A percentile compares a stretch with the other conserved stretches of the same genome.
Evolutionary conservation across 1,140 invertebrate genomes (phyloP).

Genomic region (Bactericera cockerelli): DNA sequence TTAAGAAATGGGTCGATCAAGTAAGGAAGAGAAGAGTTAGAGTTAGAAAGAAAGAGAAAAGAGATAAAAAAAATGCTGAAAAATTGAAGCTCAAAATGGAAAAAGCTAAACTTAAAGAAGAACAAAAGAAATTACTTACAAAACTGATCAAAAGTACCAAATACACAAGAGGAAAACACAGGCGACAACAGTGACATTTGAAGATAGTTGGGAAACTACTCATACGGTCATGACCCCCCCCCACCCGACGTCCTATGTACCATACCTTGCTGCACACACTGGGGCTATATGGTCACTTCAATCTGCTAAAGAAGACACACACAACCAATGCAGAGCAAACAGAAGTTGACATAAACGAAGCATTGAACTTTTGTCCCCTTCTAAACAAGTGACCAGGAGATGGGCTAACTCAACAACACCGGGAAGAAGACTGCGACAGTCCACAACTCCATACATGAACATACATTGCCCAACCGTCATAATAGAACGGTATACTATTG

Average conservation of each 20-base stretch:
- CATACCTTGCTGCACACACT: not conserved
- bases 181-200: not conserved
- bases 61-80: not conserved
- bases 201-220: conserved; percentile 4
- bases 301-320: not conserved
- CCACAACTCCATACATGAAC: not conserved
- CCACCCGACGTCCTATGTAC: not conserved
- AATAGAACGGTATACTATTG: conserved; percentile 5
- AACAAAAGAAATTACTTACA: not conserved
- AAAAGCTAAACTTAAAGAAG: not conserved
- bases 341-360: not conserved
- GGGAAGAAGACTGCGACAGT: not conserved
- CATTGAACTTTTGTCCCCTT: not conserved
- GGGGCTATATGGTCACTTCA: not conserved
- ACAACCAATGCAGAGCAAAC: not conserved
- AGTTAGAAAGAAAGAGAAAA: not conserved
- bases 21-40: not conserved
- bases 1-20: not conserved
- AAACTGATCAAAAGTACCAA: not conserved
- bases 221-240: not conserved
- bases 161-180: not conserved
- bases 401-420: not conserved
- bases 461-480: not conserved
- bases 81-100: not conserved
- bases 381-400: not conserved